Evolutionary conservation across 2,888 invertebrate species (phyloP).

Genomic region (Arctia plantaginis): DNA sequence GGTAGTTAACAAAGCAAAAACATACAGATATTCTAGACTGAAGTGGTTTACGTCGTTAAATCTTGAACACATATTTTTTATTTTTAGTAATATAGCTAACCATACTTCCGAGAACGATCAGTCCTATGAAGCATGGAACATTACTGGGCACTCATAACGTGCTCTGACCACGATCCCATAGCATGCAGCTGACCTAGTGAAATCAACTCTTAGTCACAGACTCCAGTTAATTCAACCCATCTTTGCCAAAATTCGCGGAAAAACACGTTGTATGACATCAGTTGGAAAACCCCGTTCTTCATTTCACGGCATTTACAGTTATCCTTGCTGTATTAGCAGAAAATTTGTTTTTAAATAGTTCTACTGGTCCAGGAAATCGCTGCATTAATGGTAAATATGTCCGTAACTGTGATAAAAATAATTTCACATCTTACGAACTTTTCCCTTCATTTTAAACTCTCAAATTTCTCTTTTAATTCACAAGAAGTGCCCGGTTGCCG

Average conservation of each 20-base stretch:
- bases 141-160: not conserved
- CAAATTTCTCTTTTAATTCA: not conserved
- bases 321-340: not conserved
- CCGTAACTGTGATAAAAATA: not conserved
- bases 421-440: not conserved
- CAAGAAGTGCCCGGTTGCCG: not conserved
- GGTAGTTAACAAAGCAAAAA: too few relatives aligned
- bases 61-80: too few relatives aligned
- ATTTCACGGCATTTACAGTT: not conserved
- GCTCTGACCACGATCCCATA: not conserved
- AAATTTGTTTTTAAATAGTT: not conserved
- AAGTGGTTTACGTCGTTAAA: too few relatives aligned
- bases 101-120: not conserved
- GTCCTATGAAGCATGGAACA: not conserved
- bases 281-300: constrained; percentile 3
- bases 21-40: too few relatives aligned
- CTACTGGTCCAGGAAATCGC: not conserved
- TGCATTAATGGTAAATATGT: not conserved
- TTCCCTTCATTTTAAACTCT: not conserved
- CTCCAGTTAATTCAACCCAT: not conserved
- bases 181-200: not conserved
- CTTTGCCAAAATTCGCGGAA: not conserved
- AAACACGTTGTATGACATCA: not conserved
- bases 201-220: not conserved
- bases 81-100: too few relatives aligned